Evolutionary conservation across 2,888 invertebrate genomes (phyloP), one percentile per base, ranked within the genome.

Genomic region (Drosophila macrospina): DNA sequence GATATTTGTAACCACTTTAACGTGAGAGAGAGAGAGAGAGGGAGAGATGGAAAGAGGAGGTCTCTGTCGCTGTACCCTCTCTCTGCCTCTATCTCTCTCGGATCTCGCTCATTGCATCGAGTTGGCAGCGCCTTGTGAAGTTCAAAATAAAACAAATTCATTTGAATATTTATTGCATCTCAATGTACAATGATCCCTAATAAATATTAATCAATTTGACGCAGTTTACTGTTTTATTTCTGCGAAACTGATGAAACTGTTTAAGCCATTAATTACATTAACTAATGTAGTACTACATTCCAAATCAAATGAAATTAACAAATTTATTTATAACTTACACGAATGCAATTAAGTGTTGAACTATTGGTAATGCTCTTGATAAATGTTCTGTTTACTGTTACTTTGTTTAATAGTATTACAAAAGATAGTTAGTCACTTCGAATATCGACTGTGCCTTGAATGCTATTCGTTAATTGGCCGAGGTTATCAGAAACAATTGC

Each of bases 1-100:
- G 47, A 62, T 62, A 74, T 50, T 63, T 42, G 26, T 28, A 57
- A 24, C 24, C 52, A 51, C 52, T 47, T 47, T 16, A 60, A 30
- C 15, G 24, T 4, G 26, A 28, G 15, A 36, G 44, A 32, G 34
- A 45, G 32, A 5, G 10, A 15, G 34, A n/a, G 30, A 10, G n/a
- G 24, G 13, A 13, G 2, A 51, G 26, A 26, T 26, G n/a, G n/a
- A 20, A 20, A 2, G 55, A 13, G 24, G n/a, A 1, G 0, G 11
- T 30, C 44, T 34, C 34, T 44, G n/a, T n/a, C n/a, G n/a, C n/a
- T n/a, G n/a, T n/a, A n/a, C n/a, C 24, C 24, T 39, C 36, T 26
- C 11, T 41, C 39, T 41, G 0, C 20, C 16, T 28, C 36, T 16
- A 28, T 26, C 28, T 41, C 56, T 13, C 52, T 41, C n/a, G 20